phyloP scores from a whole-genome alignment of 2,888 invertebrate genomes.

The Agrochola macilenta region DNA sequence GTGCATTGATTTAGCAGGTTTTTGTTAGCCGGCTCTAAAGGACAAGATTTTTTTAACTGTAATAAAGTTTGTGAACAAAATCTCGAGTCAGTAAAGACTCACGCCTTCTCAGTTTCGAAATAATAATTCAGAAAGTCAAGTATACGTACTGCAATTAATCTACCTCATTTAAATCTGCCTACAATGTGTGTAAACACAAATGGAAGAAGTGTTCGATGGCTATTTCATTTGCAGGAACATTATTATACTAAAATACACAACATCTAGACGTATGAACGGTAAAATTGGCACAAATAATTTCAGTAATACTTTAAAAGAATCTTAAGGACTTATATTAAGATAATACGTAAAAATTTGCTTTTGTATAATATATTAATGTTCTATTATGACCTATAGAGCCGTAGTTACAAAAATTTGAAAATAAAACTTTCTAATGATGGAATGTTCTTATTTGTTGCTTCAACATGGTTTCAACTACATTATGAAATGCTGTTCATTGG shows the following conservation, averaged over 20 bases:
- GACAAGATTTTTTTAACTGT: background rate
- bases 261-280: constrained; percentile 18
- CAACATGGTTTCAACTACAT: background rate
- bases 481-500: too few species aligned
- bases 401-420: background rate
- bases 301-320: constrained; percentile 28
- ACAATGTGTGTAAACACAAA: constrained; percentile 26
- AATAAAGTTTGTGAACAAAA: background rate
- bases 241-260: constrained; percentile 35
- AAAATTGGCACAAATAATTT: constrained; percentile 57
- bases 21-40: background rate
- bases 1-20: background rate
- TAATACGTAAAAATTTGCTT: constrained; percentile 26
- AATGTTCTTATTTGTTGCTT: background rate
- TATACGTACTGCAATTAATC: background rate
- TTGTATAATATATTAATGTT: background rate
- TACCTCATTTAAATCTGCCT: constrained; percentile 17
- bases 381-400: background rate
- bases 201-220: constrained; percentile 52
- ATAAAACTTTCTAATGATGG: background rate
- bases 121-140: constrained; percentile 7
- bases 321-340: constrained; percentile 5
- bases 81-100: constrained; percentile 9
- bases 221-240: constrained; percentile 22
- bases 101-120: constrained; percentile 4